A percentile compares a stretch with the other conserved stretches of the same genome.
Conservation (phyloP, 2,113 vertebrate species). For the Thomomys bottae region DNA sequence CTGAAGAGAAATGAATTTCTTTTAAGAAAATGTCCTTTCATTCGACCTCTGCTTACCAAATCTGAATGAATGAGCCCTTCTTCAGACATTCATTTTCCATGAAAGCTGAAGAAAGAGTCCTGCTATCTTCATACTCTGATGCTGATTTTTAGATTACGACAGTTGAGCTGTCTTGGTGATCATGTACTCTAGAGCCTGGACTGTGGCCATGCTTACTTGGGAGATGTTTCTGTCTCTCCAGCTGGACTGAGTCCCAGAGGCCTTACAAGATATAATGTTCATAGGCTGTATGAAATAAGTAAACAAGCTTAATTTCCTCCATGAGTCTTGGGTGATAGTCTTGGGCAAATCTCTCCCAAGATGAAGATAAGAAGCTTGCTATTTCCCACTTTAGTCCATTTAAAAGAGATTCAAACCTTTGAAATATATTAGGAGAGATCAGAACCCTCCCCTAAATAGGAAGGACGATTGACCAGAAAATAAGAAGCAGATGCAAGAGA, state of each 20-base stretch:
- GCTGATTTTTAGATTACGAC: conserved; percentile 37
- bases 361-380: not conserved
- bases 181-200: not conserved
- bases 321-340: too few relatives aligned
- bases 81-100: not conserved
- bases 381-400: not conserved
- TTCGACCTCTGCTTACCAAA: conserved; percentile 50
- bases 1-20: conserved; percentile 44
- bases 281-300: not conserved
- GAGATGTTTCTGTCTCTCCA: not conserved
- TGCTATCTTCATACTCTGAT: conserved; percentile 4
- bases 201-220: not conserved
- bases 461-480: not conserved
- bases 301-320: not conserved
- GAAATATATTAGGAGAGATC: not conserved
- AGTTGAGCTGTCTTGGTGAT: not conserved
- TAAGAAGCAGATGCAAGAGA: not conserved
- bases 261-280: not conserved
- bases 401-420: not conserved
- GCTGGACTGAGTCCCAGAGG: not conserved
- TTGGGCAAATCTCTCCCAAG: not conserved
- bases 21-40: conserved; percentile 58
- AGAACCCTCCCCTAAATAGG: not conserved
- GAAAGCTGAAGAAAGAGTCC: not conserved
- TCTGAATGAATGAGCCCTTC: conserved; percentile 48